phyloP scores from a whole-genome alignment of 1,140 invertebrate species.

The Chymomyza costata region DNA sequence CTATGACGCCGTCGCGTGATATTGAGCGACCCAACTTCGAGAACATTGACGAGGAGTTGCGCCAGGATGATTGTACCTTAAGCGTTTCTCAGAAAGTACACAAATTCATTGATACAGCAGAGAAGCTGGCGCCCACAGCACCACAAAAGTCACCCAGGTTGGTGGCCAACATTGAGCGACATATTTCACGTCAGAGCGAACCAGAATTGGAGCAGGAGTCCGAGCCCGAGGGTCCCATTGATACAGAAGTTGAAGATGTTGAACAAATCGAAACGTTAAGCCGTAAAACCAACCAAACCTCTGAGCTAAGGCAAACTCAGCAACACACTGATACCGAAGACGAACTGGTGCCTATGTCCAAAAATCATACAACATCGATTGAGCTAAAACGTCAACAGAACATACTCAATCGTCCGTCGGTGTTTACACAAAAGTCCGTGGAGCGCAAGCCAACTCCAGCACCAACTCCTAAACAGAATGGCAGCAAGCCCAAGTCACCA shows the following conservation, averaged over 20 bases:
- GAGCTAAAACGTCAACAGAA: conserved; percentile 75
- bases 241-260: conserved; percentile 7
- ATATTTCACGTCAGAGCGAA: conserved; percentile 74
- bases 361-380: conserved; percentile 53
- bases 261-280: conserved; percentile 19
- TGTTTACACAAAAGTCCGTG: conserved; percentile 45
- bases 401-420: conserved; percentile 76
- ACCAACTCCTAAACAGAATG: too few relatives aligned
- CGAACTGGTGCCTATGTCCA: conserved; percentile 54
- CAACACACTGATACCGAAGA: conserved; percentile 23
- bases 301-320: conserved; percentile 11
- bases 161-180: conserved; percentile 75
- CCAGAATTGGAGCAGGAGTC: conserved; percentile 34
- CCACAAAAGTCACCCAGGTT: conserved; percentile 71
- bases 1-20: conserved; percentile 74
- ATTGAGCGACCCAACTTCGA: conserved; percentile 76
- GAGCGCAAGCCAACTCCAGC: too few relatives aligned
- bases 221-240: conserved; percentile 22
- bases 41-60: conserved; percentile 77
- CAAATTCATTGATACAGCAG: conserved; percentile 79
- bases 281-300: conserved; percentile 21
- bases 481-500: too few relatives aligned
- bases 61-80: conserved; percentile 77
- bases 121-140: conserved; percentile 75
- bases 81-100: conserved; percentile 80